A percentile compares a stretch with the other conserved stretches of the same genome.
These are phyloP conservation scores for Calephelis virginiensis DNA, from an alignment of 1,140 invertebrate genomes.

Conservation along the genomic window DNA sequence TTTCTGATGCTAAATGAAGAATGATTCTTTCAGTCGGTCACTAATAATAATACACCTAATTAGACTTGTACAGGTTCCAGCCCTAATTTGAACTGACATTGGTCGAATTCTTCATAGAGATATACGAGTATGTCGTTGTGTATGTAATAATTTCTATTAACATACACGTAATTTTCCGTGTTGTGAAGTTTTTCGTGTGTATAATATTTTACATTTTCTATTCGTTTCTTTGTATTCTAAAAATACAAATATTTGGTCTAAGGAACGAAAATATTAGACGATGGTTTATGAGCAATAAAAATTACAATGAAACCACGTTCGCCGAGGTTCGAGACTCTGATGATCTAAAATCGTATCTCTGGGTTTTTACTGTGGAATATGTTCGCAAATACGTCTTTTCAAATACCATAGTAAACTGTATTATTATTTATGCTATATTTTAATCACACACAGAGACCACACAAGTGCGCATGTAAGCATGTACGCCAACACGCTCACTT, in stretches of 20 bases:
- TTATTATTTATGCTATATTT: too few relatives aligned
- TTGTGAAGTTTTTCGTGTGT: constrained; percentile 13
- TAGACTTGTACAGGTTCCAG: too few relatives aligned
- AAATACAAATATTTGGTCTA: constrained; percentile 35
- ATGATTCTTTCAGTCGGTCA: too few relatives aligned
- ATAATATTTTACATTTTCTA: constrained; percentile 18
- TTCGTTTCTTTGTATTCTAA: constrained; percentile 27
- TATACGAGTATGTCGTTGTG: not conserved
- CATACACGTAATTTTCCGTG: constrained; percentile 7
- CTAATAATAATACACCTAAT: too few relatives aligned
- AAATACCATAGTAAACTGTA: too few relatives aligned
- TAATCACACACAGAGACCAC: too few relatives aligned
- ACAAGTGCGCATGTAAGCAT: too few relatives aligned
- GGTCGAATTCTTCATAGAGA: too few relatives aligned
- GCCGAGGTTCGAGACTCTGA: constrained; percentile 16
- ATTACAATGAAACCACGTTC: constrained; percentile 46
- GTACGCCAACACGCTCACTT: too few relatives aligned
- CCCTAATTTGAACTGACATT: too few relatives aligned
- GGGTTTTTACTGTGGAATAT: not conserved
- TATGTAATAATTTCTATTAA: constrained; percentile 14
- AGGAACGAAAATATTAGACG: constrained; percentile 41
- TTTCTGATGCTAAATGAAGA: too few relatives aligned
- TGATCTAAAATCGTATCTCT: constrained; percentile 33
- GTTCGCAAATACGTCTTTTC: not conserved
- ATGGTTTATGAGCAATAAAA: constrained; percentile 64